Evolutionary conservation across 2,113 vertebrate genomes (phyloP).

Genomic region (Bolborhynchus lineola): DNA sequence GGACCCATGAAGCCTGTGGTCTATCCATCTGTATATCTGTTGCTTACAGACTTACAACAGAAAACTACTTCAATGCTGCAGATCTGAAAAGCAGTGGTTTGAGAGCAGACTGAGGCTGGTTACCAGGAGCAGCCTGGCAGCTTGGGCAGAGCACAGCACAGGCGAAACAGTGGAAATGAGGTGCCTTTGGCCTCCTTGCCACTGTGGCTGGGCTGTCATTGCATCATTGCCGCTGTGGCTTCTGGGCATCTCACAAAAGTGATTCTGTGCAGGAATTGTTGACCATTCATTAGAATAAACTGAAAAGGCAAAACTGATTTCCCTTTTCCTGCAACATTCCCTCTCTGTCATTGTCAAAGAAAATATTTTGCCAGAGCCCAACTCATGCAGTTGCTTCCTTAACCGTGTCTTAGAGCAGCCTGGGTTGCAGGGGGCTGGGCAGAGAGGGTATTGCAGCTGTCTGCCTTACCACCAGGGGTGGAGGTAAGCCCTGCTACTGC

Average conservation of each 20-base stretch:
- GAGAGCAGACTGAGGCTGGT: neutral
- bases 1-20: neutral
- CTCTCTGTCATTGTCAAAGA: neutral
- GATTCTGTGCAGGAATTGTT: neutral
- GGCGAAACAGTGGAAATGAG: neutral
- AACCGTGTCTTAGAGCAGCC: neutral
- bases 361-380: neutral
- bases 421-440: neutral
- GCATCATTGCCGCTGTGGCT: accelerated
- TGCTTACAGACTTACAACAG: neutral
- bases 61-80: neutral
- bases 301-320: neutral
- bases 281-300: neutral
- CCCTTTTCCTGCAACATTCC: neutral
- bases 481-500: neutral
- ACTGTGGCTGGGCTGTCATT: neutral
- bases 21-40: neutral
- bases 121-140: neutral
- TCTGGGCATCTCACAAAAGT: neutral
- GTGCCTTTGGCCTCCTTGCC: neutral
- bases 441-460: neutral
- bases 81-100: neutral
- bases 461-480: neutral
- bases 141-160: neutral
- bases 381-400: neutral